These are phyloP conservation scores for Coleophora deauratella DNA, from an alignment of 2,888 invertebrate species.

Conservation along the genomic window DNA sequence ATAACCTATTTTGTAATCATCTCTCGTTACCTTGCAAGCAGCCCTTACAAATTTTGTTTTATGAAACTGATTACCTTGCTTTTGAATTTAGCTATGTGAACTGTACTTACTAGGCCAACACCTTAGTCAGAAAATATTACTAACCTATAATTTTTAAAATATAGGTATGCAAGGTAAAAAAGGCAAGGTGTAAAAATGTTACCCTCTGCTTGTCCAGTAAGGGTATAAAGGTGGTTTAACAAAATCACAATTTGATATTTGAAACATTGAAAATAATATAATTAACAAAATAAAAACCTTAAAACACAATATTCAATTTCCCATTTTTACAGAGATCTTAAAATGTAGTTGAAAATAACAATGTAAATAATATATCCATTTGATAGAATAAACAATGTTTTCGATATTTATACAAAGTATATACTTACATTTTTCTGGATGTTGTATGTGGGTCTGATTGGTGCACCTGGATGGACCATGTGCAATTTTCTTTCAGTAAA, in stretches of 20 bases:
- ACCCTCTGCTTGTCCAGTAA: too few relatives aligned
- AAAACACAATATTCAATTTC: constrained; percentile 9
- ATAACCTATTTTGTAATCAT: constrained; percentile 62
- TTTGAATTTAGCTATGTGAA: constrained; percentile 30
- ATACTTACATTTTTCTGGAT: too few relatives aligned
- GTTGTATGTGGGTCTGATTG: too few relatives aligned
- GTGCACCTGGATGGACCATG: too few relatives aligned
- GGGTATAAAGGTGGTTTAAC: too few relatives aligned
- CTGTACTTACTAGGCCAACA: constrained; percentile 41
- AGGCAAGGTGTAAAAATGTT: neutral
- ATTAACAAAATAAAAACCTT: constrained; percentile 9
- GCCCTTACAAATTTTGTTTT: constrained; percentile 33
- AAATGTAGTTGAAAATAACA: constrained; percentile 3
- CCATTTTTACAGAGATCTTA: constrained; percentile 12
- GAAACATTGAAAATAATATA: neutral
- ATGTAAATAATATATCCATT: constrained; percentile 2
- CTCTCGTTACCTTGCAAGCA: constrained; percentile 65
- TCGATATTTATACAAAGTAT: too few relatives aligned
- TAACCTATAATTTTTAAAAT: neutral
- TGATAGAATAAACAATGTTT: neutral
- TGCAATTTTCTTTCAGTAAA: too few relatives aligned
- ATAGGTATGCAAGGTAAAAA: constrained; percentile 9
- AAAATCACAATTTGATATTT: neutral
- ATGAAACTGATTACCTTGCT: constrained; percentile 21
- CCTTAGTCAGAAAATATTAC: constrained; percentile 19